These are phyloP conservation scores for Antheraea yamamai DNA, from an alignment of 2,888 invertebrate genomes.

Conservation along the genomic window DNA sequence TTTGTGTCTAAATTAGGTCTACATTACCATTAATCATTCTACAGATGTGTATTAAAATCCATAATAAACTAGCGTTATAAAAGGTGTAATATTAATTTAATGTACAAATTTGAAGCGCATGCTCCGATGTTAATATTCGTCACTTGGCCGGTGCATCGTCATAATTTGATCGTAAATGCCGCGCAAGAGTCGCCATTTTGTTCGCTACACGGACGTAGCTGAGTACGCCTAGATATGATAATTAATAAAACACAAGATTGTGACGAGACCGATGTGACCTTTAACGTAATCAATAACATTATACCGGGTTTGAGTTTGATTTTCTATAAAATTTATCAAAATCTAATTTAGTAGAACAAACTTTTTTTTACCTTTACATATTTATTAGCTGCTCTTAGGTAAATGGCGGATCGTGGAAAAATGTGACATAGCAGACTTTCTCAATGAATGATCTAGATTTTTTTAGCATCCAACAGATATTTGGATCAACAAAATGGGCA, in stretches of 20 bases:
- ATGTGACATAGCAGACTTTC: no score
- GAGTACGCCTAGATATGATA: neutral
- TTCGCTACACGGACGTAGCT: conserved; percentile 24
- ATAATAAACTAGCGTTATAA: conserved; percentile 28
- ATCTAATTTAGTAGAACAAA: no score
- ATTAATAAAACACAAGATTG: neutral
- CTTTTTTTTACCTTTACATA: no score
- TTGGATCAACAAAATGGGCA: no score
- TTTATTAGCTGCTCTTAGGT: no score
- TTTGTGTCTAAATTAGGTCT: conserved; percentile 7
- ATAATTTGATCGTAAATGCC: conserved; percentile 60
- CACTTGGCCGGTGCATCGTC: conserved; percentile 51
- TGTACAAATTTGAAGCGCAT: conserved; percentile 24
- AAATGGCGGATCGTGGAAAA: no score
- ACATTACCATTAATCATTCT: neutral
- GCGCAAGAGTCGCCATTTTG: conserved; percentile 56
- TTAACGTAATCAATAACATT: neutral
- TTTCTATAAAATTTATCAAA: no score
- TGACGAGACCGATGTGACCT: neutral
- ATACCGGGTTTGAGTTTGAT: no score
- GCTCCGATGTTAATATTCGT: conserved; percentile 42
- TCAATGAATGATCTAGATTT: no score
- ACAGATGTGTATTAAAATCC: conserved; percentile 9
- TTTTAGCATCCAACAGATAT: no score
- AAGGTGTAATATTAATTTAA: conserved; percentile 34